Base-by-base conservation (phyloP, 2,888 invertebrate genomes). In the Agrotis exclamationis region DNA sequence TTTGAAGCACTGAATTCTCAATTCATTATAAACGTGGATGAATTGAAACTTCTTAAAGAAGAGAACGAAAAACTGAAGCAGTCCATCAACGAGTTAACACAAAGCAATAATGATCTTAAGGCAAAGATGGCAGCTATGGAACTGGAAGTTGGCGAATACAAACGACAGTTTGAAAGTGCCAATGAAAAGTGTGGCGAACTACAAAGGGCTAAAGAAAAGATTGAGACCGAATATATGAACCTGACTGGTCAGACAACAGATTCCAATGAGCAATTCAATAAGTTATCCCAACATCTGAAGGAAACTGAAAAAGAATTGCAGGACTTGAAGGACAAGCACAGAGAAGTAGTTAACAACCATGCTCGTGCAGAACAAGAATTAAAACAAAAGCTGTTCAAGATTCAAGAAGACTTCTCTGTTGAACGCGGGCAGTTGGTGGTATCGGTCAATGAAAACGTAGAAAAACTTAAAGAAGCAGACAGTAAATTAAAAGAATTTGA, bases 241-340 rank as follows among this genome's bases (percentile, higher is more conserved):
- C 88, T 97, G 51, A 97, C 97, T 63, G 97, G 96, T 57, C 96
- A 97, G 76, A 95, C 97, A 0, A 96, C 96, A 20, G 96, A 97
- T 88, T 97, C 97, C 1, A 97, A 96, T 83, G 96, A 96, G 71
- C 96, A 97, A 84, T 94, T 97, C 63, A 92, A 94, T 70, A 96
- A 96, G 81, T 89, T 97, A 48, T 96, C 96, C 5, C 96, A 96
- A 78, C 96, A 97, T 81, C 89, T 97, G 1, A 96, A 96, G 83
- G 94, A 95, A 22, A 96, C 97, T 56, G 97, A 97, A 86, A 96
- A 96, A 80, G 96, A 97, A 78, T 91, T 97, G 50, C 96, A 97
- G 85, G 92, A 94, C 9, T 86, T 97, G 3, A 94, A 96, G 85
- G 96, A 96, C 71, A 94, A 95, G 81, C 90, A 93, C 57, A 93